Conservation (phyloP, 2,113 vertebrate species). For the Myiozetetes cayanensis region DNA sequence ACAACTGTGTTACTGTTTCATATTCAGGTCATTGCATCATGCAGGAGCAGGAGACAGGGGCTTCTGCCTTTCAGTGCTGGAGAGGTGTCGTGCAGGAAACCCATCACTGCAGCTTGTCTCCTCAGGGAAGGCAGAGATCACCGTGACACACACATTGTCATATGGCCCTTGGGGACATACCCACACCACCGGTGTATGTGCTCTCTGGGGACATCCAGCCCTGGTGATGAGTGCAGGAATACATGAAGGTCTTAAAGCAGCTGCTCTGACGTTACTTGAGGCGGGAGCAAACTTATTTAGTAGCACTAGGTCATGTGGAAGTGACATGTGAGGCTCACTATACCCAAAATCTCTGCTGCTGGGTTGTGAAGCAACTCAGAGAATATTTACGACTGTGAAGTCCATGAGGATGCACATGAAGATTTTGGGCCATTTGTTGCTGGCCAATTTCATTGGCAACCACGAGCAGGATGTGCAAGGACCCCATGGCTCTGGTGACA, state of each 20-base stretch:
- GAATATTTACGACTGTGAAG: not conserved
- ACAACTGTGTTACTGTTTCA: rapidly evolving
- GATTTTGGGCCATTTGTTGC: not conserved
- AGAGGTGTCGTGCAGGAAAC: not conserved
- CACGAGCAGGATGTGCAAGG: not conserved
- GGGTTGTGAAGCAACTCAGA: not conserved
- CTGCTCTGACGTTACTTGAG: not conserved
- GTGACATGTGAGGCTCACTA: not conserved
- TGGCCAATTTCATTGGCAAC: not conserved
- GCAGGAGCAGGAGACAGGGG: not conserved
- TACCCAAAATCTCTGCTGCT: rapidly evolving
- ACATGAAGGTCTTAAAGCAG: not conserved
- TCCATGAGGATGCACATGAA: not conserved
- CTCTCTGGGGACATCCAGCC: not conserved
- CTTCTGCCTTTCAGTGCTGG: not conserved
- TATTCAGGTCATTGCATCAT: not conserved
- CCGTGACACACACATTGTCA: rapidly evolving
- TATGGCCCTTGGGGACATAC: not conserved
- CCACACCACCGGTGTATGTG: rapidly evolving
- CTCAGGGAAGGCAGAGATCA: not conserved
- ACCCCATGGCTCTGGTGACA: not conserved
- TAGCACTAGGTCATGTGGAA: not conserved
- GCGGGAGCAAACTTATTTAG: rapidly evolving
- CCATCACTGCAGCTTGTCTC: not conserved
- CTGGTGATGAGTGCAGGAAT: rapidly evolving